Conservation (phyloP, 2,113 vertebrate genomes). For the Sclerurus mexicanus region DNA sequence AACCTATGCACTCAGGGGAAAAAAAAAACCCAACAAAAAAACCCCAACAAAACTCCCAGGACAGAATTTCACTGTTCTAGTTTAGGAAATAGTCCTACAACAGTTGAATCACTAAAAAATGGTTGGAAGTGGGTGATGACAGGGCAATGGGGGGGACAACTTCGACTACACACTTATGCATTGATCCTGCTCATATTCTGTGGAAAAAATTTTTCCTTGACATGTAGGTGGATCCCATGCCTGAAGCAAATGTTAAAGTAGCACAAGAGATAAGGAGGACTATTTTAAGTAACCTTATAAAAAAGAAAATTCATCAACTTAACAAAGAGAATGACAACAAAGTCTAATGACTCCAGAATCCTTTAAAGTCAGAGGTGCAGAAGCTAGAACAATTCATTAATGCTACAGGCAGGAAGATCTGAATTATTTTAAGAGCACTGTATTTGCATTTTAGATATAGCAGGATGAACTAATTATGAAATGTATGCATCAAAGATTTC, state of each 20-base stretch:
- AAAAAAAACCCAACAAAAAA: fast-evolving
- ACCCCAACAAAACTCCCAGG: neutral
- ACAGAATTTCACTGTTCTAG: neutral
- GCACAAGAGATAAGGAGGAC: neutral
- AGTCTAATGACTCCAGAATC: neutral
- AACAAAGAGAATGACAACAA: neutral
- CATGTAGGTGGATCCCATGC: neutral
- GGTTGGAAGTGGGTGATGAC: too few species aligned
- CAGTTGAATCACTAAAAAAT: neutral
- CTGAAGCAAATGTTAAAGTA: neutral
- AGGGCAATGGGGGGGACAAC: neutral
- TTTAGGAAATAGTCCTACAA: neutral
- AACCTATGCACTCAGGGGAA: neutral
- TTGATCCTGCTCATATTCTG: neutral
- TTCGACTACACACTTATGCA: fast-evolving
- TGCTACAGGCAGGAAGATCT: slow-evolving; percentile 28
- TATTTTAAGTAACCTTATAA: neutral
- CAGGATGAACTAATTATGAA: slow-evolving; percentile 82
- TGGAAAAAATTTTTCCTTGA: neutral
- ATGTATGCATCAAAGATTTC: slow-evolving; percentile 86
- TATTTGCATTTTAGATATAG: slow-evolving; percentile 74
- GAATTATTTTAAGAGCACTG: slow-evolving; percentile 65
- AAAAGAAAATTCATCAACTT: neutral
- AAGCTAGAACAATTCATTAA: slow-evolving; percentile 51
- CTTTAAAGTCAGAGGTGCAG: neutral